A percentile compares a stretch with the other conserved stretches of the same genome.
These are phyloP conservation scores for Heloderma charlesbogerti DNA, from an alignment of 2,113 vertebrate species.

Conservation along the genomic window DNA sequence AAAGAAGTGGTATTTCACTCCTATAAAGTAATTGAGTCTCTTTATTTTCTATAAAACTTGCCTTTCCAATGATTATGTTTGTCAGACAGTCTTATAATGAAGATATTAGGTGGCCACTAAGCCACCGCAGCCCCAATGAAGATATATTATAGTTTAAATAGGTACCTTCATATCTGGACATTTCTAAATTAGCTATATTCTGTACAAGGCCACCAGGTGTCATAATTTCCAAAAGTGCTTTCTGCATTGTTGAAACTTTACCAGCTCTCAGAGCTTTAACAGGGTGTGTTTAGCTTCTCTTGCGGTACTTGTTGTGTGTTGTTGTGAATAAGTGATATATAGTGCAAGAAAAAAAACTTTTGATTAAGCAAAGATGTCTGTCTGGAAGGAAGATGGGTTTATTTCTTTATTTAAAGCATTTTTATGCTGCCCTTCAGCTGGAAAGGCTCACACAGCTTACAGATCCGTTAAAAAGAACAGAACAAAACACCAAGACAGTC, in stretches of 20 bases:
- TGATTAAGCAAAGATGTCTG: background rate
- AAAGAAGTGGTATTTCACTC: no score
- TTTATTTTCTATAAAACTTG: background rate
- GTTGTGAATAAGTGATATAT: background rate
- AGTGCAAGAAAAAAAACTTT: background rate
- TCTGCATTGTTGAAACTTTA: background rate
- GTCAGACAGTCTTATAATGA: background rate
- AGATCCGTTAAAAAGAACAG: background rate
- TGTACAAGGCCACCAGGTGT: constrained; percentile 75
- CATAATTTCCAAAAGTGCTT: constrained; percentile 67
- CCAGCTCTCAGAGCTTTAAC: background rate
- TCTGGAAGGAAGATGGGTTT: background rate
- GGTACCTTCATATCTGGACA: background rate
- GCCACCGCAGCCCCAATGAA: no score
- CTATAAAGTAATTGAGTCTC: background rate
- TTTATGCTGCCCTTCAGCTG: no score
- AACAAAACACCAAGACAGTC: background rate
- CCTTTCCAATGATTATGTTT: background rate
- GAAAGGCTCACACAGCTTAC: background rate
- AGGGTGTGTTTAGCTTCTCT: background rate
- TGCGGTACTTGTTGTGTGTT: background rate
- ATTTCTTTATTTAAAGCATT: background rate
- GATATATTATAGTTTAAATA: background rate
- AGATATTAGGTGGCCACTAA: no score
- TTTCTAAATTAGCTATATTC: constrained; percentile 33